Base-by-base conservation (phyloP, 2,113 vertebrate species). In the Dipodomys ordii region DNA sequence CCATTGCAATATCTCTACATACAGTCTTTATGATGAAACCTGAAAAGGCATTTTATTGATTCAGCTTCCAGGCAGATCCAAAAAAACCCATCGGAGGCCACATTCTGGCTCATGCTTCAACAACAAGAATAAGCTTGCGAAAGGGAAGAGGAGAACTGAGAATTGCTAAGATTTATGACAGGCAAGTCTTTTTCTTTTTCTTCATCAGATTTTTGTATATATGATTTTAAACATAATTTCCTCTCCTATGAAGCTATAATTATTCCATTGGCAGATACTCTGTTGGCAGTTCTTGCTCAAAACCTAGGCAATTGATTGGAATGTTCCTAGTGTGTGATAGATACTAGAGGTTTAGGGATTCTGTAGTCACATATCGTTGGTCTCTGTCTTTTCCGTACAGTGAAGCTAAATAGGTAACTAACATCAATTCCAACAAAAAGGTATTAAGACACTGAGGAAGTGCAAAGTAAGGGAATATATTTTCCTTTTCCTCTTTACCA, bases 121-220 rank as follows among this genome's bases (percentile, higher is more conserved):
- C 99, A 93, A 99, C 99, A 71, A 98, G 99, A 90, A 99, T 99
- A 97, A 99, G 99, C 83, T 96, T 99, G 97, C 98, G 99, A 93
- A 99, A 99, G 92, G 99, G 99, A 72, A 99, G 99, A 95, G 99
- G 98, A 76, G 99, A 99, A 96, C 98, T 99, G 96, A 99, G 99
- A 76, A 99, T 99, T 87, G 99, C 99, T 83, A 99, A 99, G 98
- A 99, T 99, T 97, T 99, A 99, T 8, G 99, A 99, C 98, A 99
- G 99, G 99, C 99, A 98, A 98, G 81, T 57, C 79, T 73, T 88
- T 35, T 71, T 81, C 67, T 89, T 89, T 53, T 85, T 97, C 49
- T 83, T 88, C 62, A 57, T 74, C 79, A 93, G 60, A 71, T 80
- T 87, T 64, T 57, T 73, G 4, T 72, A 19, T 69, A n/a, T 49